Conservation (phyloP, 2,113 vertebrate genomes). For the Actenoides lindsayi region DNA sequence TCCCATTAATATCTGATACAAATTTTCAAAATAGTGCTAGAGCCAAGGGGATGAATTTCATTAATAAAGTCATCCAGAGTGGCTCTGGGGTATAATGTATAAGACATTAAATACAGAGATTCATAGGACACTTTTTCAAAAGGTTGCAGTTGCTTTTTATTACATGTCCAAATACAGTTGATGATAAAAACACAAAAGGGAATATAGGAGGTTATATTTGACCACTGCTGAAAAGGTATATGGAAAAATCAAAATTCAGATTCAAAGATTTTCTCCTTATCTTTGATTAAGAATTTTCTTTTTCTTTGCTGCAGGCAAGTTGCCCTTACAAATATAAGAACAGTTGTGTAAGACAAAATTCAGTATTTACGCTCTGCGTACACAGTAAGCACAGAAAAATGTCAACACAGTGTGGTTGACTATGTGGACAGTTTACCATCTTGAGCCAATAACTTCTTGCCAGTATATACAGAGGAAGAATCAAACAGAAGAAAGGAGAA, state of each 20-base stretch:
- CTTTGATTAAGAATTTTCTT: background rate
- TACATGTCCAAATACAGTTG: background rate
- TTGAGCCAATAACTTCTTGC: background rate
- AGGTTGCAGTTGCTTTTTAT: background rate
- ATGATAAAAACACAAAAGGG: background rate
- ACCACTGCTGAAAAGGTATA: background rate
- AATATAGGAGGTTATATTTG: background rate
- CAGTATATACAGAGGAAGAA: background rate
- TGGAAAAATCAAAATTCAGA: background rate
- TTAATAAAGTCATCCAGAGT: background rate
- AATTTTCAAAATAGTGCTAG: background rate
- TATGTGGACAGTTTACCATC: background rate
- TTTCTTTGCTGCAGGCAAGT: background rate
- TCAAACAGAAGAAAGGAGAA: background rate
- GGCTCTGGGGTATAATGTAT: background rate
- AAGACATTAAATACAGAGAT: background rate
- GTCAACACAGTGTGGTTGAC: background rate
- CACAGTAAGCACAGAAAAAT: constrained; percentile 10
- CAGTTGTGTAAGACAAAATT: background rate
- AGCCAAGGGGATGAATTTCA: background rate
- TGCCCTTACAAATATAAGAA: background rate
- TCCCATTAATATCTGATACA: background rate
- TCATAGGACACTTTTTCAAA: background rate
- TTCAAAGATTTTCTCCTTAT: background rate
- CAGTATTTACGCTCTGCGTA: background rate